phyloP scores from a whole-genome alignment of 2,888 invertebrate species.

The Gastrophysa polygoni region DNA sequence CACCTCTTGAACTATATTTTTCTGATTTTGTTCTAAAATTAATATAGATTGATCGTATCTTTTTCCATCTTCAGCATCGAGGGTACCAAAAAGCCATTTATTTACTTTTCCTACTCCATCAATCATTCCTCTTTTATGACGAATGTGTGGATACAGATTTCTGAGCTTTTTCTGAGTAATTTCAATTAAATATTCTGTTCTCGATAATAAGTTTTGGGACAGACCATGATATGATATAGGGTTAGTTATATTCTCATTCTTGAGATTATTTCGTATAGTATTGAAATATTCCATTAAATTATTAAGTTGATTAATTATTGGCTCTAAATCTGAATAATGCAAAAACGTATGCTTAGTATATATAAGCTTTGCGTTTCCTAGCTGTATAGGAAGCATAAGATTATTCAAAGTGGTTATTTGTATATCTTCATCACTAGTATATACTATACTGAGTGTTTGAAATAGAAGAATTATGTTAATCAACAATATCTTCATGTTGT shows the following conservation, averaged over 20 bases:
- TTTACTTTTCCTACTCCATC: conserved; percentile 16
- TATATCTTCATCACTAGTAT: too few relatives aligned
- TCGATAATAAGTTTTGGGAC: neutral
- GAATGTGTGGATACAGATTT: neutral
- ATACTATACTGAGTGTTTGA: neutral
- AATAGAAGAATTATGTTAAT: neutral
- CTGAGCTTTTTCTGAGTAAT: neutral
- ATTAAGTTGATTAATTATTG: neutral
- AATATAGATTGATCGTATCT: too few relatives aligned
- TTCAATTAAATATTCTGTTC: conserved; percentile 2
- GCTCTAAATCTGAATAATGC: neutral
- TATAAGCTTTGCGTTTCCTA: neutral
- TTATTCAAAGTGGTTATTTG: too few relatives aligned
- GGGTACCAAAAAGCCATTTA: conserved; percentile 20
- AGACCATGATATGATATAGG: neutral
- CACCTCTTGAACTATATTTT: too few relatives aligned
- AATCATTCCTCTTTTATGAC: conserved; percentile 15
- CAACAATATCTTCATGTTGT: neutral
- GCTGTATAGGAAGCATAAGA: too few relatives aligned
- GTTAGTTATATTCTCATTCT: neutral
- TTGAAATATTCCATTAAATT: neutral
- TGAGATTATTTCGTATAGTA: neutral
- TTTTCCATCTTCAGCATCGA: too few relatives aligned
- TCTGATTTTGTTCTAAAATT: too few relatives aligned
- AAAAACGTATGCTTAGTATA: neutral